Evolutionary conservation across 1,140 invertebrate species (phyloP), one percentile per base, ranked within the genome.

Genomic region (Drosophila serrata): DNA sequence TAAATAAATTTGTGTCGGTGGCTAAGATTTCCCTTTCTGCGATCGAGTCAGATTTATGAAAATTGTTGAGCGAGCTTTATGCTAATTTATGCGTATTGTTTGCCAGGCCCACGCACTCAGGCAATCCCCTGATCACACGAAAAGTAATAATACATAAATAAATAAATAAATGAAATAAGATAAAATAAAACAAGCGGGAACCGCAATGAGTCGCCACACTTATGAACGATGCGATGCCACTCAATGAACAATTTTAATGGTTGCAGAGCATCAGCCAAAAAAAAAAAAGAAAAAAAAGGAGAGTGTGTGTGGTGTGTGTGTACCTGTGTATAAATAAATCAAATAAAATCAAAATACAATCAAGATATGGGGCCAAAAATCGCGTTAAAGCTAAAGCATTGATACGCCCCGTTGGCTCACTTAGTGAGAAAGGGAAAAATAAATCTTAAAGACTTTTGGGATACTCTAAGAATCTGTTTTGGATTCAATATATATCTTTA

Each of bases 331-430:
- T 69, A 74, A 81, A 85, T 81, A 68, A 86, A 79, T 79, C 61
- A 75, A 81, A 81, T 60, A 39, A 79, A 79, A 79, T 79, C 75
- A 73, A 84, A 84, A 84, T 81, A 72, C 68, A 80, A 88, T 80
- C 59, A 69, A 84, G 76, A 84, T 74, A 79, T 78, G 77, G 62
- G 80, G 76, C 79, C 82, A 70, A 80, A 82, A 80, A 77, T 78
- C 73, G 58, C 65, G 64, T 63, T 43, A 46, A 72, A 59, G 59
- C 77, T 48, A 64, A 90, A 63, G 77, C 88, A 88, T 88, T 88
- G 85, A 88, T 90, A 88, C 80, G 84, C 63, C 81, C 80, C 69
- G 84, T 88, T 90, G 85, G 76, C 70, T 75, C 75, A 80, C 53
- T 56, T 56, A 56, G 53, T 12, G 13, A 6, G 5, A 15, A 4